Evolutionary conservation across 2,797 vertebrate genomes (phyloP).

Genomic region (Acrossocheilus fasciatus): DNA sequence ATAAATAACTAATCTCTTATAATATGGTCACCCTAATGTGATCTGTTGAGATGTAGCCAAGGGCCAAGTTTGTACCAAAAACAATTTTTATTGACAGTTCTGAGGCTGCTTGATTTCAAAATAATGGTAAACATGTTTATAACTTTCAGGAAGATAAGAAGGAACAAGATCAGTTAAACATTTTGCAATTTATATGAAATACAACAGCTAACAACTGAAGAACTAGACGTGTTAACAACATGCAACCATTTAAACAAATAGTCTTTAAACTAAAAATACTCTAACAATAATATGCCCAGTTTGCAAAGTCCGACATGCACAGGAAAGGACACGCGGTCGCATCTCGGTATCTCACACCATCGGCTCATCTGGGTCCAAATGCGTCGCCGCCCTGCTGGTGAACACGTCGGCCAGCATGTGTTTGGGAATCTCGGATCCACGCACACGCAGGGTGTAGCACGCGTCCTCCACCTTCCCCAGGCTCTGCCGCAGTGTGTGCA

Average conservation of each 20-base stretch:
- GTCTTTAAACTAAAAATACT: conserved; percentile 9
- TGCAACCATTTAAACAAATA: conserved; percentile 24
- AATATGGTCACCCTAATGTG: neutral
- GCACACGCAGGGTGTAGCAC: conserved; percentile 91
- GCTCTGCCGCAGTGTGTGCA: conserved; percentile 94
- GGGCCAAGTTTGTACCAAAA: conserved; percentile 14
- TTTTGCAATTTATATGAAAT: neutral
- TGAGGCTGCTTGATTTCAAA: neutral
- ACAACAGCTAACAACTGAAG: neutral
- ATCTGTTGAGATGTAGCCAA: neutral
- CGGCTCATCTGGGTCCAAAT: conserved; percentile 90
- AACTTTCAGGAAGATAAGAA: neutral
- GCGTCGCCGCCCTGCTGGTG: conserved; percentile 83
- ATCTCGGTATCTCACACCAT: conserved; percentile 75
- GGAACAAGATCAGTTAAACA: neutral
- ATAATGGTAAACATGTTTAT: neutral
- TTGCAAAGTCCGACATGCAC: neutral
- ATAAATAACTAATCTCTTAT: neutral
- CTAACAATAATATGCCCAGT: neutral
- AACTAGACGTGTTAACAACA: neutral
- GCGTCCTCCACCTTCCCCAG: conserved; percentile 98
- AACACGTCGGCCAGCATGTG: conserved; percentile 98
- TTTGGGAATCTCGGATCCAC: conserved; percentile 96
- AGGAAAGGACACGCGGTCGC: neutral
- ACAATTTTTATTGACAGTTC: conserved; percentile 34